Evolutionary conservation across 2,888 invertebrate genomes (phyloP).

Genomic region (Eupithecia abbreviata): DNA sequence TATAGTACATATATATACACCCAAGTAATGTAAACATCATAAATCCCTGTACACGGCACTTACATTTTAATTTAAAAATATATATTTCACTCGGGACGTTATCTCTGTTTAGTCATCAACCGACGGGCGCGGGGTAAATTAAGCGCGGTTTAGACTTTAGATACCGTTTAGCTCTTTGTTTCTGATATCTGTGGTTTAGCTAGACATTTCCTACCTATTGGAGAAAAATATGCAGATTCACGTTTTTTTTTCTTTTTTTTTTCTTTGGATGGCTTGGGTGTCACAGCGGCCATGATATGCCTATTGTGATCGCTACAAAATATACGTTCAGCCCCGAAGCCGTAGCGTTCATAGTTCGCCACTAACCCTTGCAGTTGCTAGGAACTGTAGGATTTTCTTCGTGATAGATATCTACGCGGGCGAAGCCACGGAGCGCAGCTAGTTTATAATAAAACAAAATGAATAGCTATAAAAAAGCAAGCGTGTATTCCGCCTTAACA

Average conservation of each 20-base stretch:
- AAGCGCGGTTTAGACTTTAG: background rate
- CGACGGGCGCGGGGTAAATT: constrained; percentile 9
- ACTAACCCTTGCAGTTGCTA: no score
- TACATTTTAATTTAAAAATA: constrained; percentile 56
- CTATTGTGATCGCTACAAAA: no score
- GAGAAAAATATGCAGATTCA: background rate
- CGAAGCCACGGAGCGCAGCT: no score
- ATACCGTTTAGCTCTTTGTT: background rate
- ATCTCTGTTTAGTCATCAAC: constrained; percentile 29
- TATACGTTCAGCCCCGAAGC: no score
- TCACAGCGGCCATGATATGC: no score
- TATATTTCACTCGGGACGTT: constrained; percentile 37
- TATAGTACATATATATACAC: constrained; percentile 3
- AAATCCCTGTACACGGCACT: constrained; percentile 49
- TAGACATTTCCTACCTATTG: background rate
- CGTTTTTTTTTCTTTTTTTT: no score
- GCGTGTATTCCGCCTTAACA: background rate
- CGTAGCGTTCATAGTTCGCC: no score
- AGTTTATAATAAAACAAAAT: background rate
- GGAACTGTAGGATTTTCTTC: no score
- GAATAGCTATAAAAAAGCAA: background rate
- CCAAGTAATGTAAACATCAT: constrained; percentile 47
- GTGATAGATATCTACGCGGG: no score
- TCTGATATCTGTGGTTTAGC: no score
- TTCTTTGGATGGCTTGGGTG: no score